Evolutionary conservation across 2,888 invertebrate genomes (phyloP), one percentile per base, ranked within the genome.

Genomic region (Nebria salina): DNA sequence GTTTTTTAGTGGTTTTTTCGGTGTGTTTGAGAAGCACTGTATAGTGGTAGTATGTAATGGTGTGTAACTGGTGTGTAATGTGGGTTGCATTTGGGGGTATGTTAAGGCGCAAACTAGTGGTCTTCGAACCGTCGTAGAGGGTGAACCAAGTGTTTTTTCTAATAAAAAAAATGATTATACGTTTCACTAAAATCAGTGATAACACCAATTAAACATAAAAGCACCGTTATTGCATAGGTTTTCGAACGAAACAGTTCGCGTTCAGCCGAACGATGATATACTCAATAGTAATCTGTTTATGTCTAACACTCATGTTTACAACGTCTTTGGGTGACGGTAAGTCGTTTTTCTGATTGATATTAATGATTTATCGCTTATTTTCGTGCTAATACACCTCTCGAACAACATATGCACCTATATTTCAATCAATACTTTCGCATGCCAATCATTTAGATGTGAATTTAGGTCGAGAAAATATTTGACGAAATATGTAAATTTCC

Each of bases 41-140:
- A 11, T 72, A 34, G 81, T 72, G 82, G 41, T 65, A 81, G 76
- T 81, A 54, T 81, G 81, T 81, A 81, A 65, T 73, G 76, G 73
- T 83, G 78, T 82, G 83, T 83, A 76, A 82, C 83, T 76, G 76
- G 65, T 82, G 78, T 82, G 83, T 83, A 76, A 82, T 83, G 82
- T 82, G 83, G 84, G 85, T 83, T 82, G 83, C 83, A 82, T 82
- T 82, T 82, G 82, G 83, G 84, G 84, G 54, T 82, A 83, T 84
- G 84, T 80, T 82, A 84, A 82, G 83, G 84, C 84, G 84, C 83
- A 84, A 84, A 84, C 82, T 84, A 84, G 81, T 80, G 81, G 82
- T 82, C 82, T 82, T 83, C 82, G 78, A 82, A 75, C 83, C 72
- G 43, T 76, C 81, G 75, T 68, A 80, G 65, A 72, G 81, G 65